Evolutionary conservation across 2,888 invertebrate species (phyloP), one percentile per base, ranked within the genome.

Genomic region (Crepidodera aurea): DNA sequence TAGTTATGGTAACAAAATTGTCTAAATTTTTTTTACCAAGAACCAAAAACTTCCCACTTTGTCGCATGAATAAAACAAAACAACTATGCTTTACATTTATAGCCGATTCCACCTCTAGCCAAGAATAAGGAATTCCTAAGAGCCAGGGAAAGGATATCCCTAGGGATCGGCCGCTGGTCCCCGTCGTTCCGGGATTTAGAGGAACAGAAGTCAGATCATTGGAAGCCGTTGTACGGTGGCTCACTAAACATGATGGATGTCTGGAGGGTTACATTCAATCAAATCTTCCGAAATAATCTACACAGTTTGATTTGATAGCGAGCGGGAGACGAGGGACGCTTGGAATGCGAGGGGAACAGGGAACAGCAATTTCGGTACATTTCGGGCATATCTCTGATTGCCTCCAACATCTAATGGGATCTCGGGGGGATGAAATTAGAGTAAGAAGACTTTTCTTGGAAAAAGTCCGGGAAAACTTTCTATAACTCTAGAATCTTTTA

Each of bases 181-280:
- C 46, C 48, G 56, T 19, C 32, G 48, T 39, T 57, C 44, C 58
- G 69, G 72, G 73, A 75, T 75, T 73, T 73, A 71, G 73, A 70
- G 70, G 70, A 73, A 73, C 75, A 75, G 75, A 73, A 75, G 74
- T 75, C 75, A 75, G 73, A 74, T 74, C 73, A 74, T 73, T 75
- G 71, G 73, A 71, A 73, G 71, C 56, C 46, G 46, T 72, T 71
- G 73, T 73, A 71, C 73, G 71, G 74, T 69, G 71, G 71, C 72
- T 72, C 71, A 70, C 73, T 74, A 74, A 75, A 75, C 75, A 75
- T 75, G 75, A 75, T 74, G 73, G 75, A 75, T 75, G 75, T 68
- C 73, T 25, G 69, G 70, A 72, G 74, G 75, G 74, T 71, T 71
- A 71, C 74, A 75, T 75, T 75, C 75, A 74, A 75, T 75, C 75